Evolutionary conservation across 2,888 invertebrate genomes (phyloP), one percentile per base, ranked within the genome.

Genomic region (Masnerella sp.): DNA sequence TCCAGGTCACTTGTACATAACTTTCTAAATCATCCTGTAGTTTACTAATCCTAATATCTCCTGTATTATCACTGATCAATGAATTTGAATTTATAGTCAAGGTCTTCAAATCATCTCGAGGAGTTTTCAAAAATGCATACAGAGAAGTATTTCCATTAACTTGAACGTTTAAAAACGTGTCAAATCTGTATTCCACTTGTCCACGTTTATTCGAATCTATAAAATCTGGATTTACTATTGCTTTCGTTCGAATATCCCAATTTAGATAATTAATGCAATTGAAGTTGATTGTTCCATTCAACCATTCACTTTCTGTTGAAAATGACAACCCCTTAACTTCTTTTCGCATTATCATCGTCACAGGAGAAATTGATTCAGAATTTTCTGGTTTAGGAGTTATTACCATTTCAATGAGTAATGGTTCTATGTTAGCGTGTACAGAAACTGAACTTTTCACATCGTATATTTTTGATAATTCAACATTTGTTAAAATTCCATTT

Each of bases 1-100:
- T 88, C 90, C 92, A 91, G 5, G 87, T 81, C 2, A 89, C 81
- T 12, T 86, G 85, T 3, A 88, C 84, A 7, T 88, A 85, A 5
- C 90, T 90, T 51, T 82, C 84, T 3, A 89, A 83, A 9, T 88
- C 81, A 77, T 88, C 87, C 45, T 89, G 73, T 22, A 82, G 78
- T 67, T 88, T 77, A 38, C 79, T 82, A 0, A 87, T 34, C 58
- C 80, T 80, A 14, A 86, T 76, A 14, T 85, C 79, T n/a, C 88
- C 88, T 61, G 79, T 83, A 8, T 80, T 68, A 9, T 84, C 80
- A 8, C 78, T 77, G 36, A 88, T 74, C 64, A 87, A 71, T 22
- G 88, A 69, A 71, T 88, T 88, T 4, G 88, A 82, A 14, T 83
- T 85, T 2, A 87, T 74, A 20, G 83, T 84, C 1, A 88, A 82